phyloP scores from a whole-genome alignment of 2,797 vertebrate species.

The Sternarchorhynchus goeldii region DNA sequence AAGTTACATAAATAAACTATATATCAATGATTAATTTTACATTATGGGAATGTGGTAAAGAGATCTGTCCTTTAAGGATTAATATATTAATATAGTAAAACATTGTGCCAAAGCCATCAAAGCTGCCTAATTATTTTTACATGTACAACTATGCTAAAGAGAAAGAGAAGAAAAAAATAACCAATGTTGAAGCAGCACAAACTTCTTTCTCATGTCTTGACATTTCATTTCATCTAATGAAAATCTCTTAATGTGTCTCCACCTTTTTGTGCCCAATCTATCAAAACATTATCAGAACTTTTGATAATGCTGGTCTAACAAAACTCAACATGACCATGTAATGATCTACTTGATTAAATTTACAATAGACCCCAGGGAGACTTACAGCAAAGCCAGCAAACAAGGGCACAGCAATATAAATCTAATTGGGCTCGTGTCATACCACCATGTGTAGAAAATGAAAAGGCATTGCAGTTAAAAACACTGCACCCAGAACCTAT shows the following conservation, averaged over 20 bases:
- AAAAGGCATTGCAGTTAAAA: constrained; percentile 37
- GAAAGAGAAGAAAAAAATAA: constrained; percentile 10
- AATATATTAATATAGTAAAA: constrained; percentile 42
- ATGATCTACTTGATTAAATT: constrained; percentile 34
- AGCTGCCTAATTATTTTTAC: constrained; percentile 15
- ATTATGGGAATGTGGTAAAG: constrained; percentile 24
- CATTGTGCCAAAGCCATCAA: constrained; percentile 28
- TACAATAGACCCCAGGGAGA: constrained; percentile 3
- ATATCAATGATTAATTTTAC: constrained; percentile 43
- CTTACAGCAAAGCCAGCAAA: constrained; percentile 27
- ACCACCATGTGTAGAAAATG: constrained; percentile 25
- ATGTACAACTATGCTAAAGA: constrained; percentile 20
- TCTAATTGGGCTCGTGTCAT: constrained; percentile 16
- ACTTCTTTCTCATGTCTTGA: neutral
- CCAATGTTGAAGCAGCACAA: neutral
- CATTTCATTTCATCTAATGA: constrained; percentile 7
- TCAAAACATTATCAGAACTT: constrained; percentile 18
- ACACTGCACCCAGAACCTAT: constrained; percentile 21
- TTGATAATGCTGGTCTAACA: too few species aligned
- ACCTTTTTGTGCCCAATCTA: constrained; percentile 16
- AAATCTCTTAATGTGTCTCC: neutral
- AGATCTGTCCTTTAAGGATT: constrained; percentile 43
- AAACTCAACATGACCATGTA: constrained; percentile 9
- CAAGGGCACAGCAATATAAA: constrained; percentile 18
- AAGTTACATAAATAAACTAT: constrained; percentile 49